Conservation (phyloP, 2,888 invertebrate genomes). For the Saturnia pavonia region DNA sequence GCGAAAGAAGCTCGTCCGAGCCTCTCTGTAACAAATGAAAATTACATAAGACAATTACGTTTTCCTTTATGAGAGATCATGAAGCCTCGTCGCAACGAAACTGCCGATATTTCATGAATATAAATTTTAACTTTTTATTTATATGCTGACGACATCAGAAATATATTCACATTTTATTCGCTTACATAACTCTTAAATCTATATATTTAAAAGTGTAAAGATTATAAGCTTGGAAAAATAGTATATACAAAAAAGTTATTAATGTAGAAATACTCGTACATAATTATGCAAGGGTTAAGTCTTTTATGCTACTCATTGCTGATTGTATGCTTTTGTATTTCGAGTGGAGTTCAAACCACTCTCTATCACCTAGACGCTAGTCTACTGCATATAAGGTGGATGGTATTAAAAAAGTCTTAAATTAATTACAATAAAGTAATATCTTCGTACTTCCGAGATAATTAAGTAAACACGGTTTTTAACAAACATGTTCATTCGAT, state of each 20-base stretch:
- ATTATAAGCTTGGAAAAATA: too few species aligned
- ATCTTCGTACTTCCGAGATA: background rate
- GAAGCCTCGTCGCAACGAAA: background rate
- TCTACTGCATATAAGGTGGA: too few species aligned
- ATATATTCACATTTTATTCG: too few species aligned
- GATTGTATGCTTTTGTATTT: background rate
- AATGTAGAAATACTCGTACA: too few species aligned
- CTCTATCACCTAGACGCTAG: background rate
- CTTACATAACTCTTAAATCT: too few species aligned
- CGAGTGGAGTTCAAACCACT: background rate
- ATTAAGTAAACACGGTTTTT: background rate
- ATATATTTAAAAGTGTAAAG: too few species aligned
- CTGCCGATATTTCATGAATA: background rate
- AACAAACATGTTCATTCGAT: background rate
- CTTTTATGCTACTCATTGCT: background rate
- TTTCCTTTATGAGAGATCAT: background rate
- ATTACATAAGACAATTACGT: background rate
- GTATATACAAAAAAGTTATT: too few species aligned
- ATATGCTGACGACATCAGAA: too few species aligned
- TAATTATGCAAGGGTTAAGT: too few species aligned
- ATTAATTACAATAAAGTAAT: background rate
- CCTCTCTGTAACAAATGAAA: conserved; percentile 88
- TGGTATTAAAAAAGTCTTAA: background rate
- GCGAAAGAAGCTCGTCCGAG: conserved; percentile 98
- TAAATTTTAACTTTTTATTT: background rate